phyloP scores from a whole-genome alignment of 2,113 vertebrate species.

The Oceanites oceanicus region DNA sequence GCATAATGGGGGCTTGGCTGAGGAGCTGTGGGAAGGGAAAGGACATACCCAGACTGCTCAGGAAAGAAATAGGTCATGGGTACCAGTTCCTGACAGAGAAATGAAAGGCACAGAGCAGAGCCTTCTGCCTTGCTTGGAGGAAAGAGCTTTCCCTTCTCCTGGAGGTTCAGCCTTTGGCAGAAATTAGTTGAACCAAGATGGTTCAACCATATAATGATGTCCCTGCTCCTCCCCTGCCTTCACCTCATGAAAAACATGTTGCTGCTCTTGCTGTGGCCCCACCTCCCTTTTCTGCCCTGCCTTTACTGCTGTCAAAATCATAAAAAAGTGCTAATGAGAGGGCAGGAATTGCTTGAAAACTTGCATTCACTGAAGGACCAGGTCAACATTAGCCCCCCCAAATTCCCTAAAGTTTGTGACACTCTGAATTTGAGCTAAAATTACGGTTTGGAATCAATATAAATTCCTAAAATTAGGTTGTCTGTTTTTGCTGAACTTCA shows the following conservation, averaged over 20 bases:
- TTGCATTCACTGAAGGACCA: background rate
- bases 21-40: background rate
- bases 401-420: background rate
- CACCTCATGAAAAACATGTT: background rate
- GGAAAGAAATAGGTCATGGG: background rate
- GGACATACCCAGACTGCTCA: background rate
- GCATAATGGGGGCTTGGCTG: background rate
- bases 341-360: background rate
- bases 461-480: background rate
- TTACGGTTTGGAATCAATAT: background rate
- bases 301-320: background rate
- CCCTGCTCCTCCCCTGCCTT: background rate
- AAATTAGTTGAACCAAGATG: background rate
- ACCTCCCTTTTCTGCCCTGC: background rate
- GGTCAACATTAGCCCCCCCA: background rate
- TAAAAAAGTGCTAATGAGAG: background rate
- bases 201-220: background rate
- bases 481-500: background rate
- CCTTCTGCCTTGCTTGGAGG: background rate
- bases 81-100: background rate
- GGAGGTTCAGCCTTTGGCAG: background rate
- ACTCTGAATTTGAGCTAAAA: background rate
- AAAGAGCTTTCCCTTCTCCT: background rate
- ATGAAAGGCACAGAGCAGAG: background rate
- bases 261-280: background rate